Evolutionary conservation across 1,140 invertebrate species (phyloP), one percentile per base, ranked within the genome.

Genomic region (Mamestra configurata): DNA sequence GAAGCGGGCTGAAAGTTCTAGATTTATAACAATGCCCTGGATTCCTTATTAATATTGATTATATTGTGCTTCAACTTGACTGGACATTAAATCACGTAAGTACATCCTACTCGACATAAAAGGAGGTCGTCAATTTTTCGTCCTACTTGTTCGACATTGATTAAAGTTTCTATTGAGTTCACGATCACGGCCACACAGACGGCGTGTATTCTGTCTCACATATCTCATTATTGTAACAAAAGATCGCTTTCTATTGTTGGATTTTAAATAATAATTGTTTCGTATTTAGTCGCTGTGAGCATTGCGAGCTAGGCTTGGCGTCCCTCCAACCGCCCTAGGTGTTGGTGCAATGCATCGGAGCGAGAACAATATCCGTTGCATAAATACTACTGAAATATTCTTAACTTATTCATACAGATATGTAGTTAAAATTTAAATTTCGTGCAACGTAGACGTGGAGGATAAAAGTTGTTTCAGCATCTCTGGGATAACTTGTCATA

Each of bases 161-260:
- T 77, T 24, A 40, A 51, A 15, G 18, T 59, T 61, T 13, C 8
- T 49, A 77, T 55, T 15, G 43, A 77, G 75, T 77, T 77, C 75
- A 77, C 61, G 64, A 77, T 77, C 75, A 77, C n/a, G 43, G 75
- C 75, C 75, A 57, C 15, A 18, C 40, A 43, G 43, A 4, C 3
- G 43, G 46, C 8, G 13, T 53, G 75, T 66, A 68, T 46, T 55
- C 10, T n/a, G 24, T 20, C 22, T 20, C 68, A 64, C 73, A 68
- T 77, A 13, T 72, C 68, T 72, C 61, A 66, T 53, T 77, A 77
- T 22, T 66, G 61, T 55, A 53, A 77, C 75, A 77, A 77, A 77
- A 77, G 75, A 68, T 64, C 31, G 40, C 57, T 76, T 64, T 64
- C 73, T 64, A 76, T 76, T 76, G 40, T 64, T 53, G 43, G 49